Conservation (phyloP, 2,888 invertebrate species). For the Acrobasis consociella region DNA sequence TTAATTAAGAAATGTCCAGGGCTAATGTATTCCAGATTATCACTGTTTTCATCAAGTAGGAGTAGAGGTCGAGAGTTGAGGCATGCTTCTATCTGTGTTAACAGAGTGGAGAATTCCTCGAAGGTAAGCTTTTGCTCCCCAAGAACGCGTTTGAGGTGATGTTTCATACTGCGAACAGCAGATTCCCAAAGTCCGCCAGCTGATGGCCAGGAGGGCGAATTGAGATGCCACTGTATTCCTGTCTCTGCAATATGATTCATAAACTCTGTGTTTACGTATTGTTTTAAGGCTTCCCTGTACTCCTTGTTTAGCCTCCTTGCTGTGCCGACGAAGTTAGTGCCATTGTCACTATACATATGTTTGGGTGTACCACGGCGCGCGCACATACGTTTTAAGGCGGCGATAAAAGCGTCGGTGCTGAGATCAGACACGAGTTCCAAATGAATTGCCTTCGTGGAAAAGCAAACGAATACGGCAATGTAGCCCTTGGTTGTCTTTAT, state of each 20-base stretch:
- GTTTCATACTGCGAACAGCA: conserved; percentile 15
- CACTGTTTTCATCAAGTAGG: too few species aligned
- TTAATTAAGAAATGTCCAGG: too few species aligned
- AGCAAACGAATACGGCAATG: too few species aligned
- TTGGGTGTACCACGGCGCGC: conserved; percentile 21
- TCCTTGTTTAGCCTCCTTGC: too few species aligned
- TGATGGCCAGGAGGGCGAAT: conserved; percentile 15
- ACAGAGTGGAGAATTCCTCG: too few species aligned
- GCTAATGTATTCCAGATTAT: too few species aligned
- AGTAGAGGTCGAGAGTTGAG: too few species aligned
- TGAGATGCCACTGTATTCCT: conserved; percentile 17
- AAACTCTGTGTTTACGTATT: too few species aligned
- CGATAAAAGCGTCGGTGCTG: conserved; percentile 24
- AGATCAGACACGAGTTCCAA: conserved; percentile 29
- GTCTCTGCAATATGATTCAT: neutral
- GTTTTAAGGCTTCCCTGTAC: too few species aligned
- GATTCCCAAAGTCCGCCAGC: conserved; percentile 24
- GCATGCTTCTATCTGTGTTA: too few species aligned
- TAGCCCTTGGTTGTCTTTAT: too few species aligned
- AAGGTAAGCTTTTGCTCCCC: neutral
- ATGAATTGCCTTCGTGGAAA: conserved; percentile 12
- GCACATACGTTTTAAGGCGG: conserved; percentile 24
- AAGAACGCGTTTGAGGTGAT: conserved; percentile 13
- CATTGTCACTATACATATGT: conserved; percentile 28
- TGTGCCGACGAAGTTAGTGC: too few species aligned